A percentile compares a stretch with the other conserved stretches of the same genome.
Evolutionary conservation across 1,140 invertebrate species (phyloP).

Genomic region (Thaumetopoea pityocampa): DNA sequence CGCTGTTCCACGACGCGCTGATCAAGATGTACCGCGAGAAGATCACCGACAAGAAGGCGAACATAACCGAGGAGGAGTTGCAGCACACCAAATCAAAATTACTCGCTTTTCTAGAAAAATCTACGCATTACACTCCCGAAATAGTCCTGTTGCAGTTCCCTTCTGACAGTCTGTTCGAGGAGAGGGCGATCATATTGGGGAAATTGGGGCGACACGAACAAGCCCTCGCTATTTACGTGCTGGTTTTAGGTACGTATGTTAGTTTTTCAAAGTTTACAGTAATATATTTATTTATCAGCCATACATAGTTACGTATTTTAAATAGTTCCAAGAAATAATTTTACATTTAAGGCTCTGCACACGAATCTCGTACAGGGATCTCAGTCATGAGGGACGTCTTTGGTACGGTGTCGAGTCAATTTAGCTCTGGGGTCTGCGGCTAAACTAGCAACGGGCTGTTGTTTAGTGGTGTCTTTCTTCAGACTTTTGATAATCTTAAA

Average conservation of each 20-base stretch:
- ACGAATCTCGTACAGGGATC: too few species aligned
- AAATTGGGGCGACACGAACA: slow-evolving; percentile 93
- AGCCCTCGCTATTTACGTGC: slow-evolving; percentile 92
- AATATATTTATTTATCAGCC: too few species aligned
- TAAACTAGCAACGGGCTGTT: too few species aligned
- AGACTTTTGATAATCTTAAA: too few species aligned
- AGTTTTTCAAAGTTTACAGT: too few species aligned
- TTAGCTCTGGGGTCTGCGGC: too few species aligned
- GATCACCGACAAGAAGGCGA: slow-evolving; percentile 75
- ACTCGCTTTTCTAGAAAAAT: slow-evolving; percentile 89
- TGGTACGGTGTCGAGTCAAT: too few species aligned
- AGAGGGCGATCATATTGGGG: slow-evolving; percentile 94
- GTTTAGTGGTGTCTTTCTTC: too few species aligned
- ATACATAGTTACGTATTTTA: too few species aligned
- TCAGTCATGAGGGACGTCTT: too few species aligned
- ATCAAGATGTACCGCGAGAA: slow-evolving; percentile 87
- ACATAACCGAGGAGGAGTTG: slow-evolving; percentile 78
- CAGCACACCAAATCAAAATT: slow-evolving; percentile 86
- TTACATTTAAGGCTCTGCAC: too few species aligned
- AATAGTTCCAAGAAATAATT: too few species aligned
- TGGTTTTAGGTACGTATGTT: slow-evolving; percentile 78
- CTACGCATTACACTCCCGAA: slow-evolving; percentile 90
- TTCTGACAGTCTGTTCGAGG: slow-evolving; percentile 91
- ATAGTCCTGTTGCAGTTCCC: slow-evolving; percentile 93
- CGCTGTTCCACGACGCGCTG: slow-evolving; percentile 93